Base-by-base conservation (phyloP, 2,113 vertebrate genomes). In the Octodon degus region DNA sequence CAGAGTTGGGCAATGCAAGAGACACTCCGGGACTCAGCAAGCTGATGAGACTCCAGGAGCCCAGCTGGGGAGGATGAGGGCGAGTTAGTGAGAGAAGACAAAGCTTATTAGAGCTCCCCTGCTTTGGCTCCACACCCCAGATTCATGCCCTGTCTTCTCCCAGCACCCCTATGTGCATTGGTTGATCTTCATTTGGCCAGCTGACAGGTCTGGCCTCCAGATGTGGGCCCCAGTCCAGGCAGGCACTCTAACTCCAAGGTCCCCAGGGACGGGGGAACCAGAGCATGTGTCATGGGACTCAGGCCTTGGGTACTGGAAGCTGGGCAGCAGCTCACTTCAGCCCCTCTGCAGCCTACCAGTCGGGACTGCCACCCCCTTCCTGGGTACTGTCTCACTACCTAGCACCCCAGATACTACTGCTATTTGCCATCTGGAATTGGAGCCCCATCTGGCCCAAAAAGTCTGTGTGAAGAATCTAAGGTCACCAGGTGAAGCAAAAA, bases 361-460 rank as follows among this genome's bases (percentile, higher is more conserved):
- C 1, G 11, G 14, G 32, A 50, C 60, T 60, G 4, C 10, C 5
- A 2, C 22, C 70, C 37, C 22, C 0, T 30, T 13, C 12, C 58
- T 20, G 1, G 5, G 30, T n/a, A 8, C 0, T 0, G 1, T 8
- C 53, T 11, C 9, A 1, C 1, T 9, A 12, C 11, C 32, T 3
- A 17, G 16, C 11, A 2, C n/a, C 76, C 32, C 63, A 27, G n/a
- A 37, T 0, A 2, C 47, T 22, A 1, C 13, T 77, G 3, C 68
- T 27, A 2, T 0, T 58, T 7, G 50, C 67, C 60, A 30, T 16
- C 40, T 32, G 67, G 87, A 55, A 70, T 25, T 1, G 4, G 6
- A 80, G 24, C 34, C 30, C n/a, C 5, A 2, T 7, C 40, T 4
- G 47, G 63, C 83, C 65, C 63, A 5, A 2, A 25, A 50, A 34